Evolutionary conservation across 1,140 invertebrate species (phyloP).

Genomic region (Drosophila parabipectinata): DNA sequence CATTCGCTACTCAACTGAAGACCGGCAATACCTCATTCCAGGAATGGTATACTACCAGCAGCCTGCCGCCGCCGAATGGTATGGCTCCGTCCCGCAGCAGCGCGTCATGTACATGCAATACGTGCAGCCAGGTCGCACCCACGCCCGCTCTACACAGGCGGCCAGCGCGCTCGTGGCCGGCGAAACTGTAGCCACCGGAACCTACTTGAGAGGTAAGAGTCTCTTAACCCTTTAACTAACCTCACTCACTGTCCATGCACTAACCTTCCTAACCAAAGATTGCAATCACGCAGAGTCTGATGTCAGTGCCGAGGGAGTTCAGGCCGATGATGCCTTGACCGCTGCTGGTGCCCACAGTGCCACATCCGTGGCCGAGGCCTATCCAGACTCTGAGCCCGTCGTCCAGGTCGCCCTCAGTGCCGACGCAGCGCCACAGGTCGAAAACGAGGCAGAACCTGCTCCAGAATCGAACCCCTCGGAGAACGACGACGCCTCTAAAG

Average conservation of each 20-base stretch:
- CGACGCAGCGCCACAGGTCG: slow-evolving; percentile 22
- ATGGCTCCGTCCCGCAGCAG: slow-evolving; percentile 68
- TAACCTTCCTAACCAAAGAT: slow-evolving; percentile 68
- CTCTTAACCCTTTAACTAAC: neutral
- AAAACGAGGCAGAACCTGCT: slow-evolving; percentile 41
- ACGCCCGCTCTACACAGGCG: slow-evolving; percentile 75
- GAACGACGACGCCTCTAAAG: slow-evolving; percentile 73
- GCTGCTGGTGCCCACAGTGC: slow-evolving; percentile 69
- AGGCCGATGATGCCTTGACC: slow-evolving; percentile 61
- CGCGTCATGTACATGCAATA: slow-evolving; percentile 83
- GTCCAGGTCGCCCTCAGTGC: slow-evolving; percentile 58
- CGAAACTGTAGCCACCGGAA: slow-evolving; percentile 79
- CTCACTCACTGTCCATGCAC: slow-evolving; percentile 37
- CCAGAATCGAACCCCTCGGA: slow-evolving; percentile 25
- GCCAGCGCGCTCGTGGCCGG: slow-evolving; percentile 78
- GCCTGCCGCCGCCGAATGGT: slow-evolving; percentile 71
- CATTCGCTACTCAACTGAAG: slow-evolving; percentile 43
- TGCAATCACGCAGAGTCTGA: slow-evolving; percentile 80
- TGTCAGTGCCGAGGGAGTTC: slow-evolving; percentile 49
- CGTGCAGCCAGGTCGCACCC: slow-evolving; percentile 70
- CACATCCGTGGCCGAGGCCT: slow-evolving; percentile 79
- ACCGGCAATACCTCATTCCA: slow-evolving; percentile 71
- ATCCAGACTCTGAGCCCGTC: slow-evolving; percentile 68
- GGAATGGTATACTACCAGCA: slow-evolving; percentile 83
- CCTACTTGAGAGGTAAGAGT: slow-evolving; percentile 77